Percentiles rank a stretch among this genome's conserved stretches.
These are phyloP conservation scores for Oreochromis aureus DNA, from an alignment of 2,113 vertebrate genomes.

Conservation along the genomic window DNA sequence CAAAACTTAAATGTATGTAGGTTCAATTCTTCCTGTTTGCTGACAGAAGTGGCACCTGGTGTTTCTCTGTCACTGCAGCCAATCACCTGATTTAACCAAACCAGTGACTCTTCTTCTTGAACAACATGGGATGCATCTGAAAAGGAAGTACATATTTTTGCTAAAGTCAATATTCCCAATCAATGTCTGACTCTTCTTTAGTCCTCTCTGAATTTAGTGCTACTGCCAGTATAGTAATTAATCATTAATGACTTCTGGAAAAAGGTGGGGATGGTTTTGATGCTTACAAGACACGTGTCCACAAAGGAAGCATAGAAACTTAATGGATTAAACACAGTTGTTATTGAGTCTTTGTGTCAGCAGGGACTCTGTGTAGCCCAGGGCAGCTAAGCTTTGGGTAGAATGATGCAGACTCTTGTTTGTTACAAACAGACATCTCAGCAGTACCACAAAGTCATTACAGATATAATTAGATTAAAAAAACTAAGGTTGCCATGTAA, in stretches of 20 bases:
- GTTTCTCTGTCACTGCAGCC: too few species aligned
- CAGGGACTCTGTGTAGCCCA: background rate
- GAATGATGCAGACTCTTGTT: background rate
- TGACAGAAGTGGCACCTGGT: too few species aligned
- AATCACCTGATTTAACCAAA: background rate
- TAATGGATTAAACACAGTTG: background rate
- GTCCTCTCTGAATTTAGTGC: conserved; percentile 16
- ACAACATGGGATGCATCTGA: background rate
- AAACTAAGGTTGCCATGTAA: fast-evolving
- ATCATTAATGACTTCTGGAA: conserved; percentile 37
- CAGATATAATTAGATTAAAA: background rate
- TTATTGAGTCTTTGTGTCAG: background rate
- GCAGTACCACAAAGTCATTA: background rate
- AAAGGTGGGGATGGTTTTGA: conserved; percentile 17
- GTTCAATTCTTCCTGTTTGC: too few species aligned
- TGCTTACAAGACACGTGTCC: background rate
- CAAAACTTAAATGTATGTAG: too few species aligned
- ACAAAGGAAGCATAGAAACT: background rate
- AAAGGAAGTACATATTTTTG: background rate
- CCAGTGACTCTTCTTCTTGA: background rate
- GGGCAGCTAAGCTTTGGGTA: background rate
- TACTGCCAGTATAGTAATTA: conserved; percentile 25
- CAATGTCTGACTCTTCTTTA: background rate
- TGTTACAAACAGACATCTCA: background rate
- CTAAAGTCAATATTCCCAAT: background rate